phyloP scores from a whole-genome alignment of 1,140 invertebrate species.

The Mactra quadrangularis region DNA sequence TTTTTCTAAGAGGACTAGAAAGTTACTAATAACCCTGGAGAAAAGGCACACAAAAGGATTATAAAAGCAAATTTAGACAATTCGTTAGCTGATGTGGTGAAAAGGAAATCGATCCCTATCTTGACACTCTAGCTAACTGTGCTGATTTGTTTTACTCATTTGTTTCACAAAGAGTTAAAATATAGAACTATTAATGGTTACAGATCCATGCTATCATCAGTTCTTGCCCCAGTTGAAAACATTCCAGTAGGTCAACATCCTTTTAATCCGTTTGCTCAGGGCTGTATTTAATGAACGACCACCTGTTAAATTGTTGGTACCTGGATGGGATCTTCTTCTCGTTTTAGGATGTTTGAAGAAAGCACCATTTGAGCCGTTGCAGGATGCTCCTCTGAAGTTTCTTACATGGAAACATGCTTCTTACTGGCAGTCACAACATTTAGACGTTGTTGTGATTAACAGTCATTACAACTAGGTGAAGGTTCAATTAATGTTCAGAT shows the following conservation, averaged over 20 bases:
- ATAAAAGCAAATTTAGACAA: constrained; percentile 45
- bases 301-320: constrained; percentile 14
- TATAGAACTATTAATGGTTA: constrained; percentile 42
- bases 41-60: constrained; percentile 33
- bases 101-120: constrained; percentile 36
- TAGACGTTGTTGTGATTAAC: constrained; percentile 32
- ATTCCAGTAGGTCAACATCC: constrained; percentile 38
- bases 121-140: constrained; percentile 5
- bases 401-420: constrained; percentile 42
- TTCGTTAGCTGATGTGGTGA: constrained; percentile 47
- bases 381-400: constrained; percentile 31
- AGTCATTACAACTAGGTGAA: constrained; percentile 27
- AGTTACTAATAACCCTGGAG: background rate
- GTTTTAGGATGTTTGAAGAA: constrained; percentile 31
- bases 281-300: constrained; percentile 45
- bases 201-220: constrained; percentile 50
- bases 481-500: constrained; percentile 36
- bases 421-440: constrained; percentile 40
- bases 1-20: constrained; percentile 37
- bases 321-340: constrained; percentile 42
- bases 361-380: constrained; percentile 38
- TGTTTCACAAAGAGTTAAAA: constrained; percentile 29
- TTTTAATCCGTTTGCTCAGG: constrained; percentile 10
- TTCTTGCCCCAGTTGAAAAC: constrained; percentile 17
- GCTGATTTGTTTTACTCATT: constrained; percentile 26